phyloP scores from a whole-genome alignment of 1,140 invertebrate species.

The Stratiolaelaps scimitus region DNA sequence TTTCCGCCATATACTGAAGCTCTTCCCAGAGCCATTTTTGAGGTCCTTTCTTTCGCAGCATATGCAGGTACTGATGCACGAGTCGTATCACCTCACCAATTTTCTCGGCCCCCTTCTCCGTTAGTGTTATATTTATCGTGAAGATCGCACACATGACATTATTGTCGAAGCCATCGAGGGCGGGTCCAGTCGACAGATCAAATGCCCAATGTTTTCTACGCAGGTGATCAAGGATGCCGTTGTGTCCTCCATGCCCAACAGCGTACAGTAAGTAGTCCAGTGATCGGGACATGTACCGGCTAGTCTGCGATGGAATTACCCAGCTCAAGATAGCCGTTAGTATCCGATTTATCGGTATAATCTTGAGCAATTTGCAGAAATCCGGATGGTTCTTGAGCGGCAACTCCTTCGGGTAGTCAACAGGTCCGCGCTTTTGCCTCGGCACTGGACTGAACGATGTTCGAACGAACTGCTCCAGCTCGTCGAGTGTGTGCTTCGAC shows the following conservation, averaged over 20 bases:
- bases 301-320: conserved; percentile 39
- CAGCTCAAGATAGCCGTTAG: conserved; percentile 42
- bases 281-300: neutral
- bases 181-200: neutral
- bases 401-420: neutral
- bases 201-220: conserved; percentile 9
- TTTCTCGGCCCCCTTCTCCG: conserved; percentile 40
- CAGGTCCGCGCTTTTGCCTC: neutral
- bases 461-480: conserved; percentile 5
- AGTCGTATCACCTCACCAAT: conserved; percentile 39
- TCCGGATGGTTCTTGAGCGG: neutral
- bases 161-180: neutral
- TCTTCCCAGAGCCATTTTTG: conserved; percentile 44
- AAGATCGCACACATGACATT: conserved; percentile 22
- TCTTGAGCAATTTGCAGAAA: conserved; percentile 34
- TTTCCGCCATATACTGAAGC: conserved; percentile 37
- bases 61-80: conserved; percentile 42
- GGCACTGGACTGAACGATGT: neutral
- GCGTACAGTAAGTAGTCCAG: conserved; percentile 5
- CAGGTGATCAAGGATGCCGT: conserved; percentile 10
- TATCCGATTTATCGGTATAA: conserved; percentile 44
- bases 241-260: conserved; percentile 9
- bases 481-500: conserved; percentile 20
- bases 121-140: conserved; percentile 34
- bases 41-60: conserved; percentile 40